A percentile compares a stretch with the other conserved stretches of the same genome.
Evolutionary conservation across 2,797 vertebrate genomes (phyloP).

Genomic region (Sphaeramia orbicularis): DNA sequence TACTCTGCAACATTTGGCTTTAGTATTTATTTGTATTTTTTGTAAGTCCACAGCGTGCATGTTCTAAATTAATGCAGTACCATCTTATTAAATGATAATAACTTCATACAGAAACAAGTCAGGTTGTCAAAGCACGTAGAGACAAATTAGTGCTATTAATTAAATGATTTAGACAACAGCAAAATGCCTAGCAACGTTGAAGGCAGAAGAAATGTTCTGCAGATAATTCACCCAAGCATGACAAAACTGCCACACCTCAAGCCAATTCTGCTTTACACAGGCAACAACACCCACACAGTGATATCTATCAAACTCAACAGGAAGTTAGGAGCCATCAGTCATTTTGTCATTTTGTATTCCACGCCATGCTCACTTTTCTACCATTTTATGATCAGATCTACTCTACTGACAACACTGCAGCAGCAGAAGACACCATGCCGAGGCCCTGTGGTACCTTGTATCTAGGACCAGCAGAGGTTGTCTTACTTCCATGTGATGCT

Average conservation of each 20-base stretch:
- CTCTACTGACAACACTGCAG: conserved; percentile 13
- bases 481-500: conserved; percentile 78
- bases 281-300: conserved; percentile 18
- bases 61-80: too few species aligned
- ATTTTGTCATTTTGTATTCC: conserved; percentile 20
- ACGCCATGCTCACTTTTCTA: conserved; percentile 50
- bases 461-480: conserved; percentile 63
- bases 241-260: conserved; percentile 34
- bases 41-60: too few species aligned
- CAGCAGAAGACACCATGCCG: conserved; percentile 53
- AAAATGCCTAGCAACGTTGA: conserved; percentile 25
- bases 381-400: conserved; percentile 13
- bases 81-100: conserved; percentile 1
- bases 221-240: conserved; percentile 44
- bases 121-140: conserved; percentile 33
- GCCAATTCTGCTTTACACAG: conserved; percentile 18
- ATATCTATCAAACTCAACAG: not conserved
- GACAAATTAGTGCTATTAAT: conserved; percentile 34
- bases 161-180: conserved; percentile 20
- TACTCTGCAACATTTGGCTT: not conserved
- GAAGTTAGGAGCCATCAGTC: conserved; percentile 17
- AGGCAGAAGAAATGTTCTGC: conserved; percentile 14
- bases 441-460: conserved; percentile 73
- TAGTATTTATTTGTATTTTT: not conserved
- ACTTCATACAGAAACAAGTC: not conserved